A percentile compares a stretch with the other conserved stretches of the same genome.
Evolutionary conservation across 2,888 invertebrate species (phyloP).

Genomic region (Euplagia quadripunctaria): DNA sequence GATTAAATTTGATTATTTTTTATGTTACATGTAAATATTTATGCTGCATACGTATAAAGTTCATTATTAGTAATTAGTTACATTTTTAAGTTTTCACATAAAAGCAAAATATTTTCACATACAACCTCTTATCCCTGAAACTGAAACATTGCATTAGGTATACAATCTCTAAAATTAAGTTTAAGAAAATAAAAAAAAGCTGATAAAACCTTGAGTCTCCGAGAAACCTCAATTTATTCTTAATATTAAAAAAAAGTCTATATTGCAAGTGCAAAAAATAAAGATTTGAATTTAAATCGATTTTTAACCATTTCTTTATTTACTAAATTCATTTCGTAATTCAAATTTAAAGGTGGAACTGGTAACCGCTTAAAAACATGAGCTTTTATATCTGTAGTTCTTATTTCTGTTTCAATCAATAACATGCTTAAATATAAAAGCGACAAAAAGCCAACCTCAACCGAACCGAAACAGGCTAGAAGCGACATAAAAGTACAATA

Average conservation of each 20-base stretch:
- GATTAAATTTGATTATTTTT: no score
- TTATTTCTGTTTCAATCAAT: not conserved
- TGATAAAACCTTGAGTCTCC: not conserved
- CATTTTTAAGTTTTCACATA: not conserved
- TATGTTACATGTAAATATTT: not conserved
- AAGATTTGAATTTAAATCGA: not conserved
- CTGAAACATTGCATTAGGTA: not conserved
- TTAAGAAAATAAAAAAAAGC: not conserved
- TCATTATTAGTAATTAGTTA: not conserved
- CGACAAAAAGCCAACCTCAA: slow-evolving; percentile 15
- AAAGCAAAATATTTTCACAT: not conserved
- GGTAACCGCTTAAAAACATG: slow-evolving; percentile 1
- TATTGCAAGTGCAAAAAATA: not conserved
- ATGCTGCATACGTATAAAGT: not conserved
- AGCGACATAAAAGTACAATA: slow-evolving; percentile 14
- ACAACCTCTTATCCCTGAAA: not conserved
- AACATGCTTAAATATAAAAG: not conserved
- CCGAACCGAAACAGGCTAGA: slow-evolving; percentile 10
- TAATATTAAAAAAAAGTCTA: not conserved
- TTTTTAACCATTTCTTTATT: not conserved
- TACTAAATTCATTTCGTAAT: not conserved
- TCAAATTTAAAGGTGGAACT: not conserved
- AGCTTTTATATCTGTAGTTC: not conserved
- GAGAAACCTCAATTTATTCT: not conserved
- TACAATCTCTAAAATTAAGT: no score